Conservation (phyloP, 2,113 vertebrate genomes). For the Henicopernis longicauda region DNA sequence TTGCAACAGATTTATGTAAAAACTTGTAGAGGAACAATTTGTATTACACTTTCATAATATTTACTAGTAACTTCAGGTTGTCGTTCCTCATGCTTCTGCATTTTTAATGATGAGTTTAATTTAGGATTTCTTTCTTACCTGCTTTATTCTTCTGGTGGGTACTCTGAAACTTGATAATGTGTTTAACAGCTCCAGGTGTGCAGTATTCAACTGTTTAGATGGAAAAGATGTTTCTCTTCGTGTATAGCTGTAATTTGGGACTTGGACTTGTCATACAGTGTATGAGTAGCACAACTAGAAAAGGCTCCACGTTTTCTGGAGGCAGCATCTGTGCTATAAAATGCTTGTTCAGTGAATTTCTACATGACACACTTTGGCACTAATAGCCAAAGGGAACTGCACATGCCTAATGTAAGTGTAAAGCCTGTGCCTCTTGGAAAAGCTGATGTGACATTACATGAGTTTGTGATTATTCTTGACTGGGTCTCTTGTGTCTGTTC, state of each 20-base stretch:
- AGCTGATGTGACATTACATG: not conserved
- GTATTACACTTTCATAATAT: not conserved
- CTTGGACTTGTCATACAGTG: accelerated
- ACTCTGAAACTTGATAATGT: not conserved
- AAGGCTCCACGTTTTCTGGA: not conserved
- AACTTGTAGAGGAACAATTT: not conserved
- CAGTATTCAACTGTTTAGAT: not conserved
- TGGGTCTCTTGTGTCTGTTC: not conserved
- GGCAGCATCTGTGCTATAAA: not conserved
- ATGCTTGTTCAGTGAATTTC: not conserved
- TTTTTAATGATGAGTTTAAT: not conserved
- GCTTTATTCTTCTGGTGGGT: not conserved
- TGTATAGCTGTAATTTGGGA: not conserved
- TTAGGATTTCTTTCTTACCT: not conserved
- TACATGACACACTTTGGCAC: not conserved
- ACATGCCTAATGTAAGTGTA: accelerated
- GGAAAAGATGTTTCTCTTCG: not conserved
- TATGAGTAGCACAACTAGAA: not conserved
- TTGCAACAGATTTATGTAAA: not conserved
- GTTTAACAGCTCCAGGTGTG: not conserved
- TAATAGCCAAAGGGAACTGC: not conserved
- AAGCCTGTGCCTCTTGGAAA: not conserved
- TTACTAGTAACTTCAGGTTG: not conserved
- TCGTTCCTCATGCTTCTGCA: not conserved
- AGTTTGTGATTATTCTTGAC: not conserved